Conservation (phyloP, 2,113 vertebrate species). For the Elephas maximus region DNA sequence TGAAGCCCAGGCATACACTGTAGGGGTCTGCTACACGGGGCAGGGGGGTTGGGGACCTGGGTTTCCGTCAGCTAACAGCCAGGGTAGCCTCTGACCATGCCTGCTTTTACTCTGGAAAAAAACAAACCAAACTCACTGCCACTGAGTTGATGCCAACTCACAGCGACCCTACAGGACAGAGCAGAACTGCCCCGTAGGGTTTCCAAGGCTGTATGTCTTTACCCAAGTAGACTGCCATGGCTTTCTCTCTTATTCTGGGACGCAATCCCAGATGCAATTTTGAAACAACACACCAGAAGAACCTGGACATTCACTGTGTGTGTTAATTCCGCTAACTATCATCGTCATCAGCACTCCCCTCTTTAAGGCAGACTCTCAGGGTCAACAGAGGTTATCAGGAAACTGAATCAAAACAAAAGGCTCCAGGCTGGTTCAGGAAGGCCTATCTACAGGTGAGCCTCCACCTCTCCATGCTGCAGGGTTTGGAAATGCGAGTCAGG, state of each 20-base stretch:
- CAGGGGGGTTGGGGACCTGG: not conserved
- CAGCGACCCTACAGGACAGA: no score
- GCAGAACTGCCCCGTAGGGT: no score
- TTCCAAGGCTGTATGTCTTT: no score
- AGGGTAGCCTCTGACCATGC: not conserved
- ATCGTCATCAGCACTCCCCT: not conserved
- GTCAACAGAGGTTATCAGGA: not conserved
- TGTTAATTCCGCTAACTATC: not conserved
- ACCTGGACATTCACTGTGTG: not conserved
- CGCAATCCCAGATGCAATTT: not conserved
- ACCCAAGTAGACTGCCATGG: no score
- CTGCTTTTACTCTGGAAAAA: not conserved
- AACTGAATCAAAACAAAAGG: not conserved
- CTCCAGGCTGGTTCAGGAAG: not conserved
- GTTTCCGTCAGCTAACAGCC: not conserved
- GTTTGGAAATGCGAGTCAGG: not conserved
- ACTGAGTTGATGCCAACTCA: no score
- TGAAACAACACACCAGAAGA: not conserved
- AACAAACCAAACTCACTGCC: no score
- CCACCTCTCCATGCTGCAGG: not conserved
- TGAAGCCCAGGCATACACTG: accelerated
- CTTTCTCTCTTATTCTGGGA: accelerated
- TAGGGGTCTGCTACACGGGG: accelerated
- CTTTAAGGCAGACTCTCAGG: not conserved
- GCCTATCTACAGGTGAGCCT: not conserved